Evolutionary conservation across 2,888 invertebrate genomes (phyloP).

Genomic region (Clanis bilineata): DNA sequence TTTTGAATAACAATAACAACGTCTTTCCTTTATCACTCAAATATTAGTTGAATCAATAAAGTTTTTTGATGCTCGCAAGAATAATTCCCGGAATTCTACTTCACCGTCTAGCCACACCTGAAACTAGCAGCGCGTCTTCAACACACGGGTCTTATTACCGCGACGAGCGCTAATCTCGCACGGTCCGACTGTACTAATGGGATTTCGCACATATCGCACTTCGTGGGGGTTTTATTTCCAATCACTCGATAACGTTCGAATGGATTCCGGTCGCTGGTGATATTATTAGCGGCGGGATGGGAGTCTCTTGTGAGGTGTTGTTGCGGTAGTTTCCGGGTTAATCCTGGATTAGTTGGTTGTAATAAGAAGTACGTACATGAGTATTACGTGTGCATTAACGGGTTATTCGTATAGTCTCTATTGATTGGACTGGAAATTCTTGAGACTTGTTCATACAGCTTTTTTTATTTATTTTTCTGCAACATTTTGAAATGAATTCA

Average conservation of each 20-base stretch:
- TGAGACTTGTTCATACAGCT: too few species aligned
- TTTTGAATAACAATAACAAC: too few species aligned
- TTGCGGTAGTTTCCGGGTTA: not conserved
- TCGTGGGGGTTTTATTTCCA: not conserved
- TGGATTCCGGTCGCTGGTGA: not conserved
- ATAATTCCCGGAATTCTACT: not conserved
- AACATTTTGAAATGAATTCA: too few species aligned
- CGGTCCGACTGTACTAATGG: slow-evolving; percentile 12
- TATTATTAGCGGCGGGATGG: not conserved
- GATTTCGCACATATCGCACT: slow-evolving; percentile 7
- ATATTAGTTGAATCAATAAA: not conserved
- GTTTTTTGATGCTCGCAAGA: too few species aligned
- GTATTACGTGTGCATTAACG: not conserved
- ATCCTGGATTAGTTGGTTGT: not conserved
- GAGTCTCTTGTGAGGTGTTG: not conserved
- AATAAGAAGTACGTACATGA: not conserved
- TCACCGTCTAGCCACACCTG: not conserved
- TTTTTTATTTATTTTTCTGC: too few species aligned
- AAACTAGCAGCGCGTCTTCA: not conserved
- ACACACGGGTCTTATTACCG: not conserved
- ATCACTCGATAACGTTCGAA: slow-evolving; percentile 4
- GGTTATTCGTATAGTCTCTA: too few species aligned
- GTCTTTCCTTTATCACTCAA: not conserved
- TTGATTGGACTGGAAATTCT: too few species aligned
- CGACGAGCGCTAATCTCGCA: slow-evolving; percentile 5